Base-by-base conservation (phyloP, 2,888 invertebrate genomes). In the Caprella mutica region DNA sequence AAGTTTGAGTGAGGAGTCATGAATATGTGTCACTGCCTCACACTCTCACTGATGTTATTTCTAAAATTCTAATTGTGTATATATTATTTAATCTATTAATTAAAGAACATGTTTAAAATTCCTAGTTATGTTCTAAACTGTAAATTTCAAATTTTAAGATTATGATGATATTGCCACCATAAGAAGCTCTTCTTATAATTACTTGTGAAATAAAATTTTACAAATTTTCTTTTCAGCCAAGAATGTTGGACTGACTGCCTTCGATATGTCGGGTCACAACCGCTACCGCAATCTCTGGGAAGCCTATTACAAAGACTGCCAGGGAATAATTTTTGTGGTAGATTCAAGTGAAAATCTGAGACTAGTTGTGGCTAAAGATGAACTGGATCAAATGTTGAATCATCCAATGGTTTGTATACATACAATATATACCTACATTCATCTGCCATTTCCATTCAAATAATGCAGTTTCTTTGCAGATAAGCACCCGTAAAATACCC, bases 231-330 rank as follows among this genome's bases (percentile, higher is more conserved):
- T 74, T 75, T 50, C 74, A 88, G 87, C 82, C 70, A 85, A 87
- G 71, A 86, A 86, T 69, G 77, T 90, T 46, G 79, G 80, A 56
- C 91, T 97, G 72, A 87, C 87, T 40, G 92, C 92, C 19, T 89
- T 92, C 75, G 97, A 97, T 73, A 96, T 94, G 89, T 89, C 93
- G 0, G 97, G 97, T 0, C 93, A 96, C 67, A 88, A 93, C 58
- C 79, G 92, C 26, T 93, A 94, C 73, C 80, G 97, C 64, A 88
- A 86, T 70, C 77, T 97, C 38, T 98, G 97, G 97, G 96, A 97
- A 24, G 35, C 33, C 5, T 44, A 55, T 23, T 97, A 96, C 75
- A 82, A 84, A 67, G 85, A 86, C 69, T 89, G 93, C 65, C 84
- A 96, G 70, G 97, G 92, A 4, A 83, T 98, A 67, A 86, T 98